These are phyloP conservation scores for Phyllotis vaccarum DNA, from an alignment of 2,797 vertebrate genomes.

Conservation along the genomic window DNA sequence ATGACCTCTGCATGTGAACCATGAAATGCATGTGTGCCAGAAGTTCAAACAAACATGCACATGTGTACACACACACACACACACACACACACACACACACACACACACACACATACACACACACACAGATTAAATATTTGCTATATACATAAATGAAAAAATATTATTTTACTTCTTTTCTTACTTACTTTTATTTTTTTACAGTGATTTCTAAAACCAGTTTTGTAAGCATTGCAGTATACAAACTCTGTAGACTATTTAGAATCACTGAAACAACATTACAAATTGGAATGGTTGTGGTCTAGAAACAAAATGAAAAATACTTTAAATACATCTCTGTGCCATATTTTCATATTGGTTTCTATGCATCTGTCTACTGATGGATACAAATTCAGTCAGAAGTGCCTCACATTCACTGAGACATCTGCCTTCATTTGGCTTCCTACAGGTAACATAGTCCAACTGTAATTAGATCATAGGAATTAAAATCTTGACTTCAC, in stretches of 20 bases:
- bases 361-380: not conserved
- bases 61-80: not conserved
- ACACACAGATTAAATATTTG: not conserved
- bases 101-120: not conserved
- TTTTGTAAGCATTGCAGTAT: not conserved
- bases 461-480: not conserved
- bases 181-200: not conserved
- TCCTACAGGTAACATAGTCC: not conserved
- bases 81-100: not conserved
- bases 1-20: not conserved
- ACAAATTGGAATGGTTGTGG: not conserved
- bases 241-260: not conserved
- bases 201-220: not conserved
- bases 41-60: not conserved
- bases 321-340: not conserved
- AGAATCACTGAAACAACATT: not conserved
- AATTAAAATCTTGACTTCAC: not conserved
- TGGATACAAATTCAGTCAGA: not conserved
- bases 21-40: fast-evolving
- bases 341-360: not conserved
- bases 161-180: not conserved
- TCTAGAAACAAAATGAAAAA: not conserved
- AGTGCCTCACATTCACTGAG: not conserved
- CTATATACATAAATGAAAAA: not conserved
- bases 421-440: not conserved